Evolutionary conservation across 2,888 invertebrate genomes (phyloP), one percentile per base, ranked within the genome.

Genomic region (Spisula solida): DNA sequence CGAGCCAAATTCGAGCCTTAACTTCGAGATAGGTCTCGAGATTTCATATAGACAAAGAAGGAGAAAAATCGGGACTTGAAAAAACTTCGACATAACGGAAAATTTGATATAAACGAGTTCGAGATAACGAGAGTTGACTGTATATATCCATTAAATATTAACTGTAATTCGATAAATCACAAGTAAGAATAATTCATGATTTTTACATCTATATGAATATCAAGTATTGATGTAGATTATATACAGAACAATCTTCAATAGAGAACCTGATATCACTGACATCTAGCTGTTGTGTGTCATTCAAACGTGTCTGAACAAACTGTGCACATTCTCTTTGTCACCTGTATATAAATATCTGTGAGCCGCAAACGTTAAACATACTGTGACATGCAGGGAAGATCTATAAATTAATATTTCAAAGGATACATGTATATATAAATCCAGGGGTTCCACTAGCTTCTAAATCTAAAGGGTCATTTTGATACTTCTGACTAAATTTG

Each of bases 381-480:
- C 56, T 20, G n/a, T 56, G n/a, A n/a, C n/a, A n/a, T n/a, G 41
- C 60, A 66, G 8, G n/a, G 60, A 66, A 66, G 60, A 66, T 66
- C n/a, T 66, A 66, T 66, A 25, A 20, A 66, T 25, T 25, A 66
- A 25, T 20, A 25, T 25, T 66, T 66, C 25, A 66, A 66, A 8
- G n/a, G 6, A 66, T 66, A 20, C 14, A 55, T 55, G 41, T 41
- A 8, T 41, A 5, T 41, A 41, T 41, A 41, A n/a, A n/a, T n/a
- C n/a, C n/a, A n/a, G n/a, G n/a, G n/a, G n/a, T n/a, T n/a, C n/a
- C n/a, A n/a, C n/a, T n/a, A n/a, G n/a, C n/a, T n/a, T n/a, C n/a
- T n/a, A n/a, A n/a, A n/a, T n/a, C n/a, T n/a, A n/a, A n/a, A n/a
- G n/a, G n/a, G n/a, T n/a, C n/a, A n/a, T n/a, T n/a, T n/a, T n/a